phyloP scores from a whole-genome alignment of 2,113 vertebrate genomes.

The Thamnaconus septentrionalis region DNA sequence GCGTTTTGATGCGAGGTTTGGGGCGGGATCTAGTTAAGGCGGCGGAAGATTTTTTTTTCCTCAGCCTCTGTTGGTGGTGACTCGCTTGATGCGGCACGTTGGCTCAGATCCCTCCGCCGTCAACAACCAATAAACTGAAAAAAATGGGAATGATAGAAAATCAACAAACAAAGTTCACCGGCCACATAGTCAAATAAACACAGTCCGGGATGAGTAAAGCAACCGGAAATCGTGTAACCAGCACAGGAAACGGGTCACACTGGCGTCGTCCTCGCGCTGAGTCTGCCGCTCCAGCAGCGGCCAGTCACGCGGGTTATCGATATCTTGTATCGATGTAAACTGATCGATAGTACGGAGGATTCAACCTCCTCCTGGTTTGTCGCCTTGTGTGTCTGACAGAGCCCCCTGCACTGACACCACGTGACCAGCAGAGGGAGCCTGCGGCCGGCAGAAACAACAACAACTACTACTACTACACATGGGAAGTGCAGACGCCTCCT shows the following conservation, averaged over 20 bases:
- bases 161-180: not conserved
- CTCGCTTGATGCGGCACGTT: constrained; percentile 21
- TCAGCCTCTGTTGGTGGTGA: constrained; percentile 9
- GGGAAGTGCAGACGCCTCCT: too few relatives aligned
- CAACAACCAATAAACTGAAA: constrained; percentile 3
- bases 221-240: too few relatives aligned
- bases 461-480: too few relatives aligned
- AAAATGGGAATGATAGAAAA: not conserved
- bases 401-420: not conserved
- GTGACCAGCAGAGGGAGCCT: constrained; percentile 30
- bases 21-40: constrained; percentile 35
- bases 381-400: not conserved
- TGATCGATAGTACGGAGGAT: too few relatives aligned
- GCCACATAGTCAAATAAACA: not conserved
- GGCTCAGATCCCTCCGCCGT: constrained; percentile 42
- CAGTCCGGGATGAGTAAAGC: too few relatives aligned
- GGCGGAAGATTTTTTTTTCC: constrained; percentile 66
- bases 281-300: too few relatives aligned
- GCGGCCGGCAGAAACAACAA: too few relatives aligned
- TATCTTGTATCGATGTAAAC: too few relatives aligned
- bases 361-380: not conserved
- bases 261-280: too few relatives aligned
- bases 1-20: not conserved
- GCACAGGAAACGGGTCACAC: too few relatives aligned
- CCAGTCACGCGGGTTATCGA: too few relatives aligned